A percentile compares a stretch with the other conserved stretches of the same genome.
These are phyloP conservation scores for Trachelus tabidus DNA, from an alignment of 2,888 invertebrate genomes.

Conservation along the genomic window DNA sequence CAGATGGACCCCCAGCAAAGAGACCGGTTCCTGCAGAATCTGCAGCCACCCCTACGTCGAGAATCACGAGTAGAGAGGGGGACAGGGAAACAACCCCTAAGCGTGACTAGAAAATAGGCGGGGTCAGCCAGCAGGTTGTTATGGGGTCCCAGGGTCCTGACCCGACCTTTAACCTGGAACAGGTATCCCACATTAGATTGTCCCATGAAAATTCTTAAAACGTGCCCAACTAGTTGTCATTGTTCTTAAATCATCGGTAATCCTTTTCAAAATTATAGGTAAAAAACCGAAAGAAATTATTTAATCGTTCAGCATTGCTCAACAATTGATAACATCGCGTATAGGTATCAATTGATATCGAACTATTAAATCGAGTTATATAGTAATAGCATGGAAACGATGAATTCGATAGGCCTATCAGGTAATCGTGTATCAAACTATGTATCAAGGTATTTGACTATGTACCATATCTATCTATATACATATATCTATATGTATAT, in stretches of 20 bases:
- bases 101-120: slow-evolving; percentile 32
- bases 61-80: slow-evolving; percentile 7
- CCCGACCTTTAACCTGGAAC: slow-evolving; percentile 54
- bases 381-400: slow-evolving; percentile 16
- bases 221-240: not conserved
- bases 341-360: not conserved
- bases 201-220: not conserved
- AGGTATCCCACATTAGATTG: slow-evolving; percentile 43
- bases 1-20: slow-evolving; percentile 40
- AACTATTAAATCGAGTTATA: not conserved
- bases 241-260: not conserved
- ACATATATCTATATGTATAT: not conserved
- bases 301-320: not conserved
- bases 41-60: slow-evolving; percentile 27
- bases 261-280: not conserved
- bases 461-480: not conserved
- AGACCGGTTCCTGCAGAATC: slow-evolving; percentile 49
- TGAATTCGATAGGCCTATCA: slow-evolving; percentile 47
- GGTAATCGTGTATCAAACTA: slow-evolving; percentile 49
- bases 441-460: slow-evolving; percentile 43
- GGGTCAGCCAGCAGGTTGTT: slow-evolving; percentile 50
- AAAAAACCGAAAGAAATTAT: not conserved
- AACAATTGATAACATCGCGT: not conserved
- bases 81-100: slow-evolving; percentile 34
- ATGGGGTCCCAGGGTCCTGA: slow-evolving; percentile 42